Conservation (phyloP, 2,113 vertebrate species). For the Steatornis caripensis region DNA sequence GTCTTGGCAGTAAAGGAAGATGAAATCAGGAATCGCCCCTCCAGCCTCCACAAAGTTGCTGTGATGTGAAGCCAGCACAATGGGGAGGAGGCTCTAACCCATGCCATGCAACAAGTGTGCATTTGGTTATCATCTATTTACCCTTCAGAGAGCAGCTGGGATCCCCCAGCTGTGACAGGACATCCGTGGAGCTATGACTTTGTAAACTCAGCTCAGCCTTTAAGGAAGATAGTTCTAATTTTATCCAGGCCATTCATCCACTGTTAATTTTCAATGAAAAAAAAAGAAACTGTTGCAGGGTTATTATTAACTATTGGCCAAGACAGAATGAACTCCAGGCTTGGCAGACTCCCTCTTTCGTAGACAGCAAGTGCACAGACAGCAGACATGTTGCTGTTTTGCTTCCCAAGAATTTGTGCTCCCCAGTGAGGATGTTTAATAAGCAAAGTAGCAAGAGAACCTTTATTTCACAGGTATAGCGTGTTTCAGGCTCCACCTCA, state of each 20-base stretch:
- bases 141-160: not conserved
- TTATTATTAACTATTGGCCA: slow-evolving; percentile 53
- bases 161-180: not conserved
- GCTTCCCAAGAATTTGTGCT: not conserved
- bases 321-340: slow-evolving; percentile 41
- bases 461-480: not conserved
- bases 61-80: not conserved
- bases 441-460: not conserved
- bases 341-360: slow-evolving; percentile 15
- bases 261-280: not conserved
- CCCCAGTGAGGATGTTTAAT: not conserved
- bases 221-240: slow-evolving; percentile 46
- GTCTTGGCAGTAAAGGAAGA: not conserved
- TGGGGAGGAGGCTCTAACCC: not conserved
- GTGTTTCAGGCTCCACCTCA: rapidly evolving
- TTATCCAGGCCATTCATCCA: slow-evolving; percentile 40
- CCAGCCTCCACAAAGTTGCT: not conserved
- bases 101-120: not conserved
- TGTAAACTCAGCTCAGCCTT: slow-evolving; percentile 24
- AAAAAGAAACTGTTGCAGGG: not conserved
- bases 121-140: not conserved
- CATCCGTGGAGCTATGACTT: not conserved
- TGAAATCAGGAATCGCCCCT: not conserved
- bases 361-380: slow-evolving; percentile 18
- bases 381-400: not conserved